Evolutionary conservation across 2,113 vertebrate species (phyloP), one percentile per base, ranked within the genome.

Genomic region (Calonectris borealis): DNA sequence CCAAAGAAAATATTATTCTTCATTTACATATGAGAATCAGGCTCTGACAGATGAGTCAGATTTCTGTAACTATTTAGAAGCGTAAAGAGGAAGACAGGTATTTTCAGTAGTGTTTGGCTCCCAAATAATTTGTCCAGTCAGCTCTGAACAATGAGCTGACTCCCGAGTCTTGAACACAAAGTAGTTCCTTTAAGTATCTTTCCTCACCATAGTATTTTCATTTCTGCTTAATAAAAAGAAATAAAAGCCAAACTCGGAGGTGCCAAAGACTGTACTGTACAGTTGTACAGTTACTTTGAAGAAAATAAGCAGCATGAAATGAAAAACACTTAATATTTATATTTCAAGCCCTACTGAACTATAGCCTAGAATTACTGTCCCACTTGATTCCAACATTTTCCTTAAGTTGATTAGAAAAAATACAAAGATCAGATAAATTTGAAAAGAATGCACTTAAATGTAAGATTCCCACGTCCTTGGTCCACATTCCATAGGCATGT

Each of bases 391-490:
- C 17, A 87, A 10, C 0, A 8, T 31, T 73, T 78, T 61, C 51
- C 18, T 44, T 64, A 31, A 69, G 7, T 26, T 55, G 69, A 49
- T 36, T 14, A 46, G n/a, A 81, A 77, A 58, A 90, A 71, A 55
- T 4, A 44, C 0, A 54, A 64, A 16, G 4, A 79, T 9, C 40
- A 70, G 20, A 65, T 21, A 52, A 64, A 73, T 57, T 21, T 73
- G 27, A 91, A 72, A 6, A 86, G 3, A 69, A 44, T 6, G 2
- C 2, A 2, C 12, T 57, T 42, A 71, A 62, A 83, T 29, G 0
- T 40, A 86, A 61, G 44, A 73, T 26, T 84, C 10, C 3, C 8
- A 65, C 0, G 0, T 64, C 36, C 34, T 70, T 49, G 10, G 34
- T 58, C 19, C 18, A 55, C 24, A 55, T 26, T 65, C 49, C 8